Evolutionary conservation across 2,888 invertebrate species (phyloP).

Genomic region (Elegia similella): DNA sequence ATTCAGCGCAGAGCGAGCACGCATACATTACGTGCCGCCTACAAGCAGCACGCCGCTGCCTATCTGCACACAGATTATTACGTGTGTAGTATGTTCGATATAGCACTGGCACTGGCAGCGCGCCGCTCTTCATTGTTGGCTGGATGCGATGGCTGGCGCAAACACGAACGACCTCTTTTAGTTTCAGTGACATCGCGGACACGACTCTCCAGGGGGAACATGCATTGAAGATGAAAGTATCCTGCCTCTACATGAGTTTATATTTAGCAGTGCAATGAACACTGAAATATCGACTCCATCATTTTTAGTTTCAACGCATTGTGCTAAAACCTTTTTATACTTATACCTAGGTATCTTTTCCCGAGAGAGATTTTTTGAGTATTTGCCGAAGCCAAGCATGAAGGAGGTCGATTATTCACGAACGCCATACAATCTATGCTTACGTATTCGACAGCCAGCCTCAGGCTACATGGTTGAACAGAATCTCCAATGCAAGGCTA

Average conservation of each 20-base stretch:
- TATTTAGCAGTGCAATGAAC: neutral
- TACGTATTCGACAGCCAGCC: neutral
- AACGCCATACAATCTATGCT: neutral
- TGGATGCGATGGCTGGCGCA: conserved; percentile 56
- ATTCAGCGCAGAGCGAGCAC: conserved; percentile 56
- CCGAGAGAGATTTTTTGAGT: neutral
- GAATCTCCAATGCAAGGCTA: conserved; percentile 75
- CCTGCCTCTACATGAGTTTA: conserved; percentile 19
- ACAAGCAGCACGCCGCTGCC: conserved; percentile 52
- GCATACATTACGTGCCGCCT: conserved; percentile 71
- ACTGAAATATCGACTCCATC: neutral
- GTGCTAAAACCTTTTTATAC: neutral
- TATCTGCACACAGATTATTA: conserved; percentile 55
- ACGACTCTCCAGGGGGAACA: conserved; percentile 42
- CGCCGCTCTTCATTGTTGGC: conserved; percentile 60
- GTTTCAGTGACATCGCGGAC: conserved; percentile 65
- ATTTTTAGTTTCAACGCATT: neutral
- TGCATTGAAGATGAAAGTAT: conserved; percentile 34
- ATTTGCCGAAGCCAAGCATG: neutral
- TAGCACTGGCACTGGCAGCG: conserved; percentile 53
- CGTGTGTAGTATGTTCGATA: conserved; percentile 54
- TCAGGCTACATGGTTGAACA: conserved; percentile 43
- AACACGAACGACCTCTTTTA: conserved; percentile 74
- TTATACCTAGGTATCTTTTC: too few relatives aligned
- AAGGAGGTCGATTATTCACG: neutral